These are phyloP conservation scores for Saccopteryx leptura DNA, from an alignment of 2,113 vertebrate species.

Conservation along the genomic window DNA sequence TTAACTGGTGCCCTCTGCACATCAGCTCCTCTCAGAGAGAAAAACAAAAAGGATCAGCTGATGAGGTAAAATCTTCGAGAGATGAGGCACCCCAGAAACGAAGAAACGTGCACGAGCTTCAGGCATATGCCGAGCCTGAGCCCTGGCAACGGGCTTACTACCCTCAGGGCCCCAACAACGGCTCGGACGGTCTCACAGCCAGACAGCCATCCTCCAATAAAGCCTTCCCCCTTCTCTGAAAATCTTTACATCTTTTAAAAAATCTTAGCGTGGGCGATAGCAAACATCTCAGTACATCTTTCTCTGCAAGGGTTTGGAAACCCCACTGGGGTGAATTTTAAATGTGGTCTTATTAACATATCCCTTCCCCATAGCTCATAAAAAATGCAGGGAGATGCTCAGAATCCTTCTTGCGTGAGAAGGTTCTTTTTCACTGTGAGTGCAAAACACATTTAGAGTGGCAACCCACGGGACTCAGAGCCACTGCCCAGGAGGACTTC, in stretches of 20 bases:
- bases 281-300: not conserved
- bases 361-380: not conserved
- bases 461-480: not conserved
- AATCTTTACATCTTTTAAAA: not conserved
- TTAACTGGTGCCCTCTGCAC: not conserved
- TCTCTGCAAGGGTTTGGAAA: not conserved
- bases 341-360: not conserved
- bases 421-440: not conserved
- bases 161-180: rapidly evolving
- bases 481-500: not conserved
- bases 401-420: not conserved
- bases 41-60: not conserved
- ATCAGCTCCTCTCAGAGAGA: not conserved
- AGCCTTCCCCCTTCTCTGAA: not conserved
- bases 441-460: not conserved
- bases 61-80: not conserved
- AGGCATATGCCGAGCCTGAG: not conserved
- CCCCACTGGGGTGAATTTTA: conserved; percentile 22
- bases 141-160: not conserved
- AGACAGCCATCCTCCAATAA: not conserved
- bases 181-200: not conserved
- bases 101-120: not conserved
- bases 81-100: not conserved
- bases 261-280: not conserved
- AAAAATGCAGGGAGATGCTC: not conserved